Percentiles rank a stretch among this genome's conserved stretches.
Evolutionary conservation across 1,140 invertebrate genomes (phyloP).

Genomic region (Zaprionus ornatus): DNA sequence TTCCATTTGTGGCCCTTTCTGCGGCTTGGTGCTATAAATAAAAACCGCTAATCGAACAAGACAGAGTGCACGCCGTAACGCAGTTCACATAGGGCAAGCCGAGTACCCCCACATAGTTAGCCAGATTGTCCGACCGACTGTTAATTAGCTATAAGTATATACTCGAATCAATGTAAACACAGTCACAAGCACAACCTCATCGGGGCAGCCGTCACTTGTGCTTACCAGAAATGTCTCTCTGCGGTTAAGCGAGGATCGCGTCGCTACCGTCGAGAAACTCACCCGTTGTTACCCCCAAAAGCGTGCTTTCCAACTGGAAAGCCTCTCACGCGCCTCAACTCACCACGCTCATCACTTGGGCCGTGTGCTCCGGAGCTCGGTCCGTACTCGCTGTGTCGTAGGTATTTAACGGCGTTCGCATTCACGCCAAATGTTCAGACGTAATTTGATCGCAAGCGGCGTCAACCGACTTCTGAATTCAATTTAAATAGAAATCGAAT

Average conservation of each 20-base stretch:
- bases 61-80: conserved; percentile 42
- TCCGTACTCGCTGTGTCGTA: not conserved
- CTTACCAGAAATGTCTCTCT: conserved; percentile 17
- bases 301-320: conserved; percentile 29
- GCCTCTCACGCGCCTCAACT: conserved; percentile 38
- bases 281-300: conserved; percentile 22
- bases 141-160: conserved; percentile 22
- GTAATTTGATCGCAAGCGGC: conserved; percentile 46
- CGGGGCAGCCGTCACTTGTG: conserved; percentile 20
- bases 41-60: conserved; percentile 56
- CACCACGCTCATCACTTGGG: conserved; percentile 51
- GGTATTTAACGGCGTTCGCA: conserved; percentile 57
- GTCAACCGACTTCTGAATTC: conserved; percentile 17
- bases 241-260: conserved; percentile 27
- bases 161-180: conserved; percentile 1
- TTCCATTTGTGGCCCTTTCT: not conserved
- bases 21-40: conserved; percentile 18
- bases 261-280: not conserved
- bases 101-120: conserved; percentile 29
- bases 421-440: conserved; percentile 51
- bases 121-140: conserved; percentile 19
- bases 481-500: conserved; percentile 20
- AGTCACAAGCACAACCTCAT: conserved; percentile 1
- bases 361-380: conserved; percentile 12
- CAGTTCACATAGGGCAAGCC: conserved; percentile 41